Evolutionary conservation across 2,888 invertebrate genomes (phyloP), one percentile per base, ranked within the genome.

Genomic region (Drosophila limbata): DNA sequence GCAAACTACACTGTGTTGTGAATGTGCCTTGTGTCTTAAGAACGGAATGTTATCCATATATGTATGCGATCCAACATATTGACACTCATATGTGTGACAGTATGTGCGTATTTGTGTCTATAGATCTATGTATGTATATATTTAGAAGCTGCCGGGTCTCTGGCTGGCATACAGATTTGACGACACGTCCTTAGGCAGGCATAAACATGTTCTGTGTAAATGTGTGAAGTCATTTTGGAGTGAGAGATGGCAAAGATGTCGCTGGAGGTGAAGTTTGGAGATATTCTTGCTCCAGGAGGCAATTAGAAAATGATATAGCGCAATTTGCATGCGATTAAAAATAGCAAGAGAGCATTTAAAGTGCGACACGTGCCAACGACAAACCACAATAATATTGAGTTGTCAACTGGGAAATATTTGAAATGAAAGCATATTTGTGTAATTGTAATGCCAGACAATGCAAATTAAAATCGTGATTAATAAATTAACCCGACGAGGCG

Each of bases 251-350:
- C 11, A 28, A 40, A 28, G 39, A 28, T 11, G 25, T 61, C 25
- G 56, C 48, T 62, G 60, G 62, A 28, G 17, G 63, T 25, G 31
- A 39, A 37, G 44, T 13, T 50, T 17, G 28, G 51, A 19, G 31
- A 59, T 48, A 57, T 55, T 48, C 45, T 21, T 57, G 45, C 44
- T 33, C 40, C 31, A 68, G 65, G 55, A 73, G 86, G 74, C 79
- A 86, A 84, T 85, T 85, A 84, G 83, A 79, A 83, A 83, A 84
- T 83, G 79, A 84, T 84, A 84, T 69, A 77, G 73, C 69, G 60
- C 79, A 82, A 81, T 84, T 79, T 76, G 77, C 74, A 44, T 76
- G 57, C 65, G 73, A 82, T 81, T 86, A 81, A 84, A 84, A 82
- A 65, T 73, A 55, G 57, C 57, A 35, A 17, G 42, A 47, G 47